A percentile compares a stretch with the other conserved stretches of the same genome.
phyloP scores from a whole-genome alignment of 1,140 invertebrate genomes.

The Drosophila kikkawai region DNA sequence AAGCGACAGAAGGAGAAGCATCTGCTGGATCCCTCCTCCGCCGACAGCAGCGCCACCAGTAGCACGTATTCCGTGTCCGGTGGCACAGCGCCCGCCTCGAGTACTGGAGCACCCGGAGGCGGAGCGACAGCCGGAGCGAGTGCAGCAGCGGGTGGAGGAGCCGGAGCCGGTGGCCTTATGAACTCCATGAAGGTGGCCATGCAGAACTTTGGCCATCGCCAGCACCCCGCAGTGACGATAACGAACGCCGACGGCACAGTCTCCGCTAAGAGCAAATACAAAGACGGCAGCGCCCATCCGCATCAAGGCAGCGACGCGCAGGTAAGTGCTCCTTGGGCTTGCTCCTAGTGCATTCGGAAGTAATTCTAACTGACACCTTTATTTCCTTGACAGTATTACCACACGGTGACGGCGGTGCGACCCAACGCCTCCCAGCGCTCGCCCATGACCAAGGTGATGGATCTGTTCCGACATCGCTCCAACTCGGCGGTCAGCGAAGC shows the following conservation, averaged over 20 bases:
- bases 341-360: not conserved
- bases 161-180: constrained; percentile 87
- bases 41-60: constrained; percentile 84
- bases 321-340: constrained; percentile 64
- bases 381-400: constrained; percentile 87
- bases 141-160: constrained; percentile 79
- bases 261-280: constrained; percentile 85
- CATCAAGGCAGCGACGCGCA: constrained; percentile 86
- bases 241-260: constrained; percentile 75
- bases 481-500: constrained; percentile 89
- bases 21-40: constrained; percentile 68
- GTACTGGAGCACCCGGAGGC: constrained; percentile 40
- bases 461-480: constrained; percentile 93
- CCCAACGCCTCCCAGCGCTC: constrained; percentile 86
- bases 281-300: constrained; percentile 89
- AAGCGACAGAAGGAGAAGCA: constrained; percentile 87
- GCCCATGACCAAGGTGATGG: constrained; percentile 94
- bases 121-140: constrained; percentile 49
- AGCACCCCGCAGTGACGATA: constrained; percentile 85
- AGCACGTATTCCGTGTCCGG: constrained; percentile 81
- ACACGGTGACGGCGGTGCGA: constrained; percentile 88
- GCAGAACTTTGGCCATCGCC: constrained; percentile 88
- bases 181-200: constrained; percentile 92
- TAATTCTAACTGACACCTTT: constrained; percentile 8
- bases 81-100: constrained; percentile 24